phyloP scores from a whole-genome alignment of 2,888 invertebrate species.

The Calameuta filiformis region DNA sequence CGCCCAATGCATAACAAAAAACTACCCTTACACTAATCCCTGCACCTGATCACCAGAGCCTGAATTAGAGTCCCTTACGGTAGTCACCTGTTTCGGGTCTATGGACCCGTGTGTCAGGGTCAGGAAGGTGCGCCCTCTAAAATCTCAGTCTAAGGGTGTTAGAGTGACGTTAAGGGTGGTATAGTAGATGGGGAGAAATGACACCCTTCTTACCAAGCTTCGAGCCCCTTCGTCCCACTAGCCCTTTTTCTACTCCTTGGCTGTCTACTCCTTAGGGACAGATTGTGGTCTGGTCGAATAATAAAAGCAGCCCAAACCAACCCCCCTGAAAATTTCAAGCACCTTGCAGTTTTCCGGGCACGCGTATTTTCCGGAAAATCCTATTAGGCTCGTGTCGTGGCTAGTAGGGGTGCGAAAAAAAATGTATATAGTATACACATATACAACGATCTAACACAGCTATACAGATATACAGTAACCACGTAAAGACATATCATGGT shows the following conservation, averaged over 20 bases:
- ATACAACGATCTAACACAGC: neutral
- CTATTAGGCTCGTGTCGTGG: neutral
- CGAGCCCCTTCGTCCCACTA: neutral
- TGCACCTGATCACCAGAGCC: neutral
- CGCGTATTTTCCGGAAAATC: constrained; percentile 5
- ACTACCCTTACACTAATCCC: neutral
- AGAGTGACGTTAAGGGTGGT: neutral
- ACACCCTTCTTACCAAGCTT: neutral
- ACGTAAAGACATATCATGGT: neutral
- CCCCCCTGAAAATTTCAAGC: constrained; percentile 16
- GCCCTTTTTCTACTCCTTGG: neutral
- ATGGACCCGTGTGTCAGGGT: neutral
- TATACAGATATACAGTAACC: neutral
- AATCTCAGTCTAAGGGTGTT: neutral
- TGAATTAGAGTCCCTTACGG: neutral
- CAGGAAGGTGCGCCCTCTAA: neutral
- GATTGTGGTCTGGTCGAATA: constrained; percentile 15
- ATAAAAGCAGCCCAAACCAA: constrained; percentile 4
- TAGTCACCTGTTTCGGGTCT: neutral
- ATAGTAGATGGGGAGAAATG: neutral
- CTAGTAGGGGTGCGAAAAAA: neutral
- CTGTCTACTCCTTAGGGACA: constrained; percentile 11
- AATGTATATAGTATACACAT: neutral
- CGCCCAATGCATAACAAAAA: neutral
- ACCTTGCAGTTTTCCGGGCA: constrained; percentile 15